Evolutionary conservation across 2,888 invertebrate genomes (phyloP), one percentile per base, ranked within the genome.

Genomic region (Alcis repandata): DNA sequence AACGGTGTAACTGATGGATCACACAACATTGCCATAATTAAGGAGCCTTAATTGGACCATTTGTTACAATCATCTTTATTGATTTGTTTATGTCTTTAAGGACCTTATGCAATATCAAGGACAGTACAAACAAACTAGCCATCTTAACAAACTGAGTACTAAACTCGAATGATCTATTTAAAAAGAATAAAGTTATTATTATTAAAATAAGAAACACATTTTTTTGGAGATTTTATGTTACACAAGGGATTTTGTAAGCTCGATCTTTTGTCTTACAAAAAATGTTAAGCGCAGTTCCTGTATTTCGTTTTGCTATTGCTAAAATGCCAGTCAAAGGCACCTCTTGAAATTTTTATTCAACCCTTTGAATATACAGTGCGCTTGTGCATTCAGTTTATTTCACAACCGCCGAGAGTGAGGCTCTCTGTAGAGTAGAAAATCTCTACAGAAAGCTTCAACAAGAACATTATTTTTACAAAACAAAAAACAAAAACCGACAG

Each of bases 341-440:
- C 48, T 36, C 11, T 15, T n/a, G 54, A 40, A 53, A 64, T 54
- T 59, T n/a, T 46, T 43, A 51, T 56, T 20, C 36, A 33, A 49
- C 36, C 38, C 27, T 63, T 53, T 59, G 56, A 56, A 59, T 59
- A 64, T 56, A 64, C 64, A 59, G 59, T 33, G 59, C 59, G 58
- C 63, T 59, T 65, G 59, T 62, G 58, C 63, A 60, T 65, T 48
- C 60, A 59, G 69, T 71, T 65, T 69, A 65, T 70, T 69, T 62
- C 59, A 54, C 51, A 60, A 41, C 40, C 48, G 59, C 56, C 38
- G 63, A 63, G 63, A 70, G 61, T 67, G 61, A 61, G 45, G 66
- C 13, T 19, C 19, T 36, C 13, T 19, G 13, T 36, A 1, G 36
- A 51, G 51, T 17, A 49, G 36, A 19, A 6, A 19, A 36, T 20